phyloP scores from a whole-genome alignment of 2,888 invertebrate species.

The Hypomecis punctinalis region DNA sequence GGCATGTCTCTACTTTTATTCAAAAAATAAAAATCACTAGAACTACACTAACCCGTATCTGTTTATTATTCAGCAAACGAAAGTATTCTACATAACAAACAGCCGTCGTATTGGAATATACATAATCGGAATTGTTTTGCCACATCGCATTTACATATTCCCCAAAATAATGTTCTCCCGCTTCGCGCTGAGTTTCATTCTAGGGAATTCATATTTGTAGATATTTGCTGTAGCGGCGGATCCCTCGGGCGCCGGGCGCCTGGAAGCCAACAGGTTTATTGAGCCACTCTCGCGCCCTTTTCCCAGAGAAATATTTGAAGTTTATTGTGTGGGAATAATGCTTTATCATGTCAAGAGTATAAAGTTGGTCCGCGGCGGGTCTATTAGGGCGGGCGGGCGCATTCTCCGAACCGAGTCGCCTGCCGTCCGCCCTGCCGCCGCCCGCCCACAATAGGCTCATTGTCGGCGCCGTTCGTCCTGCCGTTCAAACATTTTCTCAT shows the following conservation, averaged over 20 bases:
- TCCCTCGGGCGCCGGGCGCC: not conserved
- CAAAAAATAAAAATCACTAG: not conserved
- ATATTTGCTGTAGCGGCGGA: not conserved
- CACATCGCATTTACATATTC: slow-evolving; percentile 11
- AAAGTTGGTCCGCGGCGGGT: slow-evolving; percentile 9
- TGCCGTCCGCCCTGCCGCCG: not conserved
- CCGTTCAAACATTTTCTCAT: slow-evolving; percentile 9
- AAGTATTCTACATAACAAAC: slow-evolving; percentile 6
- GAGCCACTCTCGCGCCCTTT: not conserved
- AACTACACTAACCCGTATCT: too few species aligned
- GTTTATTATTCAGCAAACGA: slow-evolving; percentile 7
- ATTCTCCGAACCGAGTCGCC: slow-evolving; percentile 9
- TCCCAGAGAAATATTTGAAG: slow-evolving; percentile 15
- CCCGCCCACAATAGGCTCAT: slow-evolving; percentile 13
- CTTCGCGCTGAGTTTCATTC: too few species aligned
- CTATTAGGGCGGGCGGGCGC: slow-evolving; percentile 12
- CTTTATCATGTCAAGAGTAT: slow-evolving; percentile 20
- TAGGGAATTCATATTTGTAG: not conserved
- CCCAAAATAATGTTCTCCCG: not conserved
- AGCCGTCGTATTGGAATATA: slow-evolving; percentile 5
- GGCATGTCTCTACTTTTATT: too few species aligned
- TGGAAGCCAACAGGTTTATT: slow-evolving; percentile 3
- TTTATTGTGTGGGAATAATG: slow-evolving; percentile 24
- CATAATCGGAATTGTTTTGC: slow-evolving; percentile 9
- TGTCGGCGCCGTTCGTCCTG: slow-evolving; percentile 14